Evolutionary conservation across 2,888 invertebrate species (phyloP), one percentile per base, ranked within the genome.

Genomic region (Yponomeuta sedellus): DNA sequence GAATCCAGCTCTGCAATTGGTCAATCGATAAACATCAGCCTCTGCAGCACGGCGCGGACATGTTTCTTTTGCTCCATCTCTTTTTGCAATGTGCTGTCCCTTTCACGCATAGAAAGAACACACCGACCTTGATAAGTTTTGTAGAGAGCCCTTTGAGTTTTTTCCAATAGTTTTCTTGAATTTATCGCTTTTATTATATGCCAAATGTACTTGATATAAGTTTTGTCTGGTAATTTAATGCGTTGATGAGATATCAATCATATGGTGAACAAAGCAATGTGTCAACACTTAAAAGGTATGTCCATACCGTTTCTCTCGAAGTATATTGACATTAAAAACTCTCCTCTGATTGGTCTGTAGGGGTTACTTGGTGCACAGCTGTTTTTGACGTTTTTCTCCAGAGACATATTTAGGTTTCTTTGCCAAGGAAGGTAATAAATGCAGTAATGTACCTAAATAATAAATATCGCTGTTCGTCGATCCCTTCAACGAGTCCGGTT

Each of bases 241-340:
- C 68, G 71, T 71, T 71, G 76, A 68, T 65, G 64, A 70, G 75
- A 78, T 76, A 74, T 68, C 70, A 74, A 87, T 85, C 86, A 86
- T 89, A 87, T 85, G 86, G 84, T 75, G 81, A 79, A 87, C 86
- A 86, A 85, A 86, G 86, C 81, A 76, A 78, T 78, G 75, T 86
- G 88, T 86, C 86, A 88, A 85, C 82, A 80, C 75, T 71, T 72
- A 72, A 61, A 68, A 71, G 77, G 79, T 79, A 81, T 81, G 79
- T 73, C 69, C 75, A 68, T 77, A 78, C 75, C 78, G 78, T 76
- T 77, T 76, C 78, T 80, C 81, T 78, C 72, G 69, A 71, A 69
- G 70, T 71, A 72, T 85, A 85, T 85, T 86, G 83, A 83, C 81
- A 83, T 75, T 70, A 68, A 69, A 67, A 64, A 71, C 66, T 66